Conservation (phyloP, 2,113 vertebrate genomes). For the Gavialis gangeticus region DNA sequence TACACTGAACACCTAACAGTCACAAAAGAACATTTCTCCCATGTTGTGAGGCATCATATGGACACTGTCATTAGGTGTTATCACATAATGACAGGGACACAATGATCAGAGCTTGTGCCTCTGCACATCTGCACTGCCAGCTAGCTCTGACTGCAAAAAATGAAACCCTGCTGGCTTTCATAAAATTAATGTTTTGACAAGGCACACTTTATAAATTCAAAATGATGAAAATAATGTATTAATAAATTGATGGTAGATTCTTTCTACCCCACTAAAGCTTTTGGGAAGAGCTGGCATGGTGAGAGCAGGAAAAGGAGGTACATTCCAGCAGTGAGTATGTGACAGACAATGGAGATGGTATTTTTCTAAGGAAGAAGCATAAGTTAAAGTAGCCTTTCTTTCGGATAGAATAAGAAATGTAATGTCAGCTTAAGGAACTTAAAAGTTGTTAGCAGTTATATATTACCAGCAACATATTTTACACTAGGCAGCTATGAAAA, state of each 20-base stretch:
- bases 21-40: fast-evolving
- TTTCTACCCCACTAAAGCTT: constrained; percentile 18
- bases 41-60: fast-evolving
- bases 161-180: neutral
- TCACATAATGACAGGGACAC: fast-evolving
- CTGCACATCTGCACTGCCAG: neutral
- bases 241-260: neutral
- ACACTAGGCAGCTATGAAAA: constrained; percentile 75
- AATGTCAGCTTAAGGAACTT: constrained; percentile 66
- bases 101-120: neutral
- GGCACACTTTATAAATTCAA: neutral
- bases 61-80: fast-evolving
- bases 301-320: neutral
- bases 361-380: constrained; percentile 14
- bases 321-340: neutral
- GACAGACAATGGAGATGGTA: neutral
- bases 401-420: constrained; percentile 62
- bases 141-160: neutral
- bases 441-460: constrained; percentile 78
- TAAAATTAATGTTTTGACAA: neutral
- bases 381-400: constrained; percentile 29
- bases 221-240: constrained; percentile 18
- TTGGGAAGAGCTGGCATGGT: neutral
- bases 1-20: neutral
- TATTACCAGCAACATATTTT: constrained; percentile 82